These are phyloP conservation scores for Monoplex corrugatus DNA, from an alignment of 2,888 invertebrate species.

Conservation along the genomic window DNA sequence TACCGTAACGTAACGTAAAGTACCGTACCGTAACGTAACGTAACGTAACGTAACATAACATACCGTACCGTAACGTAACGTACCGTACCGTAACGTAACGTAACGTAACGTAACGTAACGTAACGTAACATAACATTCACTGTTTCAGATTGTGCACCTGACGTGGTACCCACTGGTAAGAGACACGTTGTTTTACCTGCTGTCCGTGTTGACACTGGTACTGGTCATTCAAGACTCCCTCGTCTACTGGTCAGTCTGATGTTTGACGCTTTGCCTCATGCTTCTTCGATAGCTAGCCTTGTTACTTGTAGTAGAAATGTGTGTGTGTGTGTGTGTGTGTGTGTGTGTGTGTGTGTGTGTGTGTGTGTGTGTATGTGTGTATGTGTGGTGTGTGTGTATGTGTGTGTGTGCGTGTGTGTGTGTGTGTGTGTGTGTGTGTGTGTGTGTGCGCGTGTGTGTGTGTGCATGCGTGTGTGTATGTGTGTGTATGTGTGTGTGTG, in stretches of 20 bases:
- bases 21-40: background rate
- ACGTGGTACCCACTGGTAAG: constrained; percentile 84
- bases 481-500: too few relatives aligned
- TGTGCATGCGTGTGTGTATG: too few relatives aligned
- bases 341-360: constrained; percentile 12
- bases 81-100: too few relatives aligned
- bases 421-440: constrained; percentile 2
- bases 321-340: background rate
- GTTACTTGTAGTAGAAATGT: background rate
- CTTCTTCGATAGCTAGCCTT: too few relatives aligned
- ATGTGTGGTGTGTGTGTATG: background rate
- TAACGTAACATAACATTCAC: too few relatives aligned
- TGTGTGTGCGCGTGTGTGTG: background rate
- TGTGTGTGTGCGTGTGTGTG: background rate
- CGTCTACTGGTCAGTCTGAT: constrained; percentile 82
- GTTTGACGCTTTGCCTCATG: background rate
- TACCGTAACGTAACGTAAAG: background rate
- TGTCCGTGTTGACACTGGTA: constrained; percentile 77
- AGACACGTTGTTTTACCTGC: constrained; percentile 76
- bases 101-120: too few relatives aligned
- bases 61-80: too few relatives aligned
- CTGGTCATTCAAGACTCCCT: constrained; percentile 74
- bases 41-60: background rate
- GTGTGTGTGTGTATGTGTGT: background rate
- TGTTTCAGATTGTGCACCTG: constrained; percentile 83